Conservation (phyloP, 1,140 invertebrate genomes). For the Plectus sambesii region DNA sequence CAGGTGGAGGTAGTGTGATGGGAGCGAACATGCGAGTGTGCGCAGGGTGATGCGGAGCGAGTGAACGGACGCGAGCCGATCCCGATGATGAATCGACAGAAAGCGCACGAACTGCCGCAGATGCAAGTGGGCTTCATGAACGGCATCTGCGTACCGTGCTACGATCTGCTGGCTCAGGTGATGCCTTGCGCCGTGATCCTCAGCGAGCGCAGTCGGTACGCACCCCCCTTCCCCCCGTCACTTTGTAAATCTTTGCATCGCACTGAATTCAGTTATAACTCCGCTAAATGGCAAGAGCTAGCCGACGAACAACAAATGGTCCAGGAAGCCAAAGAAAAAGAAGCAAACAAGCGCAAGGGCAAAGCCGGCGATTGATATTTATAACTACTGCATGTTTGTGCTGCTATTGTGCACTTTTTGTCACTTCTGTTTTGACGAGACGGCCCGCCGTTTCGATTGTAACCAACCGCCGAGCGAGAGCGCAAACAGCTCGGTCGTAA, state of each 20-base stretch:
- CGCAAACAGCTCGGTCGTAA: too few species aligned
- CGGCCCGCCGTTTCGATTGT: too few species aligned
- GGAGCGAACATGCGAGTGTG: constrained; percentile 1
- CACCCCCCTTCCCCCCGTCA: constrained; percentile 31
- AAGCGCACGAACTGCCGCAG: constrained; percentile 60
- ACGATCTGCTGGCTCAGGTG: constrained; percentile 57
- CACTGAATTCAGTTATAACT: constrained; percentile 42
- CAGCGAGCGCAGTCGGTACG: constrained; percentile 56
- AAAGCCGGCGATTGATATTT: too few species aligned
- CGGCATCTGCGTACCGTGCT: constrained; percentile 69
- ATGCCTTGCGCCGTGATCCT: constrained; percentile 61
- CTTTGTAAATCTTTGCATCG: constrained; percentile 49
- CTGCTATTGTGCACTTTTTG: too few species aligned
- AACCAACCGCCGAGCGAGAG: too few species aligned
- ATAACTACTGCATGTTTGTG: too few species aligned
- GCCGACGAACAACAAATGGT: constrained; percentile 43
- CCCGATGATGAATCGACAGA: constrained; percentile 68
- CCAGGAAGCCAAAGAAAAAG: too few species aligned
- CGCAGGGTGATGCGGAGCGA: constrained; percentile 61
- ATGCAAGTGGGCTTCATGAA: constrained; percentile 67
- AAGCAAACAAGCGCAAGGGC: too few species aligned
- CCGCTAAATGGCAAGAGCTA: constrained; percentile 51
- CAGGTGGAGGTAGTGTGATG: not conserved
- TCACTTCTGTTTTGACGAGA: too few species aligned
- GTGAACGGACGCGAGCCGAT: constrained; percentile 59